Percentiles rank a stretch among this genome's conserved stretches.
Conservation (phyloP, 2,797 vertebrate species). For the Sebastes ruberrimus region DNA sequence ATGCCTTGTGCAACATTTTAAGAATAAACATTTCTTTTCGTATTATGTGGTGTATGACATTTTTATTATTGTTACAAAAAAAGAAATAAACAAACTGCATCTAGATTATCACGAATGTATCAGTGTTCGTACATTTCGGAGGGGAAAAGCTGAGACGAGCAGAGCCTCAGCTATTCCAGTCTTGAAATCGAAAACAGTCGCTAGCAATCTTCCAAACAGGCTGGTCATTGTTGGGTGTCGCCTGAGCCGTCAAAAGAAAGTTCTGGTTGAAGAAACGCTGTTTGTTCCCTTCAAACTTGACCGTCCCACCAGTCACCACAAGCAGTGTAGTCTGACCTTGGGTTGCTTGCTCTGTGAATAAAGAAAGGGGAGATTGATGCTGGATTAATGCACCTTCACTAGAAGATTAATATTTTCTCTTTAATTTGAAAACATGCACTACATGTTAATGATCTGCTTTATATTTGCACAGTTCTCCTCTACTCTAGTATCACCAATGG, state of each 20-base stretch:
- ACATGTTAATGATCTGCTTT: not conserved
- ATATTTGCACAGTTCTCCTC: not conserved
- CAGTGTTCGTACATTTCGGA: not conserved
- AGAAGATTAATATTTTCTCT: not conserved
- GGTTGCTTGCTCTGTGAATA: slow-evolving; percentile 91
- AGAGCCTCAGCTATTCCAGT: slow-evolving; percentile 86
- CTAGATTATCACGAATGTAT: not conserved
- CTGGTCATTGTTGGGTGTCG: slow-evolving; percentile 86
- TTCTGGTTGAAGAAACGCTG: slow-evolving; percentile 96
- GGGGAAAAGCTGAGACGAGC: too few species aligned
- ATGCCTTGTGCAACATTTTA: slow-evolving; percentile 60
- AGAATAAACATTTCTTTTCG: slow-evolving; percentile 77
- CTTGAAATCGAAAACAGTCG: slow-evolving; percentile 97
- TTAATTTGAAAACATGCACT: not conserved
- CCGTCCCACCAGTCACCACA: slow-evolving; percentile 91
- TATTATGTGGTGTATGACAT: slow-evolving; percentile 28
- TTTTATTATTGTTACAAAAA: slow-evolving; percentile 46
- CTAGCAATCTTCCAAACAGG: slow-evolving; percentile 97
- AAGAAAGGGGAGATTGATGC: slow-evolving; percentile 2
- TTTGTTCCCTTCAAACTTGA: slow-evolving; percentile 97
- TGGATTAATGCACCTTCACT: not conserved
- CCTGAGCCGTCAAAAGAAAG: slow-evolving; percentile 93
- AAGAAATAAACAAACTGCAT: not conserved
- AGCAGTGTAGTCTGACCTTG: slow-evolving; percentile 93
- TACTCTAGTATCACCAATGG: not conserved